Conservation (phyloP, 2,888 invertebrate genomes). For the Dendrolimus pini region DNA sequence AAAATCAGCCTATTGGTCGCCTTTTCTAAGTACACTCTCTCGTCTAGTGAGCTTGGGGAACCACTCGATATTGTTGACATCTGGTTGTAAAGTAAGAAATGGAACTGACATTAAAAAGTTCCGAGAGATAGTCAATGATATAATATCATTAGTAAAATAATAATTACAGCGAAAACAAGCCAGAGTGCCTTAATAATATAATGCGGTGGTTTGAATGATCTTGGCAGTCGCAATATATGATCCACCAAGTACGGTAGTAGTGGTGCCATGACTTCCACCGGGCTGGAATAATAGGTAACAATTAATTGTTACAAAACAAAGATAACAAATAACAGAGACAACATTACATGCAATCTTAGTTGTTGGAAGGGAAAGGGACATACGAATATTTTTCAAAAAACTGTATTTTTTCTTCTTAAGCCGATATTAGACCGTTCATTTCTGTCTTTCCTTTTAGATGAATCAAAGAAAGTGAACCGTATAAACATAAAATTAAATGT, state of each 20-base stretch:
- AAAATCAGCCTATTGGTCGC: conserved; percentile 47
- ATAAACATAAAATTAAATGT: no score
- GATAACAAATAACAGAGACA: no score
- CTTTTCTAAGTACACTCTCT: conserved; percentile 54
- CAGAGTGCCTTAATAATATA: conserved; percentile 63
- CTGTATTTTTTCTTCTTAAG: no score
- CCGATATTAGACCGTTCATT: no score
- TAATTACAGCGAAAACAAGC: conserved; percentile 64
- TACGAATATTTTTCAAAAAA: no score
- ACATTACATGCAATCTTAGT: no score
- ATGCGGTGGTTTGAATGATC: conserved; percentile 40
- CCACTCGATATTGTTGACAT: conserved; percentile 62
- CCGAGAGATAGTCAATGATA: no score
- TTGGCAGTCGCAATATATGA: conserved; percentile 45
- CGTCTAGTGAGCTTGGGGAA: conserved; percentile 43
- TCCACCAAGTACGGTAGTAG: conserved; percentile 54
- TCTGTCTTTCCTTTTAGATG: no score
- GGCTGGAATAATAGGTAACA: conserved; percentile 30
- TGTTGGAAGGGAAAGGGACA: no score
- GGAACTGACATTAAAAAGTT: background rate
- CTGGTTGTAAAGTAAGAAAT: conserved; percentile 19
- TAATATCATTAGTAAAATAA: background rate
- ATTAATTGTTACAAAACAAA: no score
- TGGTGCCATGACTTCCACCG: conserved; percentile 51
- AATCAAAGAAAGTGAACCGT: no score